Percentiles rank a stretch among this genome's conserved stretches.
phyloP scores from a whole-genome alignment of 2,113 vertebrate species.

The Choloepus hoffmanni region DNA sequence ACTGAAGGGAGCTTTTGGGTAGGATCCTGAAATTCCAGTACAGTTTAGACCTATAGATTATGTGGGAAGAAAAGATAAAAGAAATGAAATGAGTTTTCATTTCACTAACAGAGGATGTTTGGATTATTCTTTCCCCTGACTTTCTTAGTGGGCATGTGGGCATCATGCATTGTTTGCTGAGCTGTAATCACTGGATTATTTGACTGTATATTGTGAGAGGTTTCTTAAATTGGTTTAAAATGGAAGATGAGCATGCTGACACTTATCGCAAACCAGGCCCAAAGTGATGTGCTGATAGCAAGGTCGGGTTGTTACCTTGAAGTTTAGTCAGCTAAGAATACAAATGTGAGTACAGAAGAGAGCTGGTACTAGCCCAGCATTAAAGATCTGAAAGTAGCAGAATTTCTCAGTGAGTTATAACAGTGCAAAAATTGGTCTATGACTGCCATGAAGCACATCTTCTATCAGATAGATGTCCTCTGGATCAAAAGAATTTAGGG shows the following conservation, averaged over 20 bases:
- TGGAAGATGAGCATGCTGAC: not conserved
- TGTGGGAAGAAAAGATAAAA: not conserved
- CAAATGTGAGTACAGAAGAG: not conserved
- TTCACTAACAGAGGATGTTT: not conserved
- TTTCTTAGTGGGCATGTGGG: not conserved
- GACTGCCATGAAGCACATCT: not conserved
- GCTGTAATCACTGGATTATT: not conserved
- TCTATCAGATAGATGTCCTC: not conserved
- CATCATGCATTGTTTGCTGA: not conserved
- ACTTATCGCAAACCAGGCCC: slow-evolving; percentile 9
- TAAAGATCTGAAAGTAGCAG: slow-evolving; percentile 59
- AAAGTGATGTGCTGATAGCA: slow-evolving; percentile 64
- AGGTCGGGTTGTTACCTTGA: slow-evolving; percentile 76
- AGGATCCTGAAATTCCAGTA: slow-evolving; percentile 7
- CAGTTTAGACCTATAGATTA: not conserved
- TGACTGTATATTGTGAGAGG: not conserved
- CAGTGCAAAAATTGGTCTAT: slow-evolving; percentile 52
- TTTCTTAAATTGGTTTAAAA: slow-evolving; percentile 39
- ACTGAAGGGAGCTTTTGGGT: not conserved
- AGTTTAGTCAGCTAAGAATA: slow-evolving; percentile 75
- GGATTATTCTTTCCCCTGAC: not conserved
- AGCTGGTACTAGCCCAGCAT: slow-evolving; percentile 7
- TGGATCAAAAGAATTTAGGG: not conserved
- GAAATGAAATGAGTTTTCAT: not conserved
- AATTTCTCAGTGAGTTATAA: slow-evolving; percentile 76